phyloP scores from a whole-genome alignment of 2,113 vertebrate genomes.

The Potamarius usumacintae region DNA sequence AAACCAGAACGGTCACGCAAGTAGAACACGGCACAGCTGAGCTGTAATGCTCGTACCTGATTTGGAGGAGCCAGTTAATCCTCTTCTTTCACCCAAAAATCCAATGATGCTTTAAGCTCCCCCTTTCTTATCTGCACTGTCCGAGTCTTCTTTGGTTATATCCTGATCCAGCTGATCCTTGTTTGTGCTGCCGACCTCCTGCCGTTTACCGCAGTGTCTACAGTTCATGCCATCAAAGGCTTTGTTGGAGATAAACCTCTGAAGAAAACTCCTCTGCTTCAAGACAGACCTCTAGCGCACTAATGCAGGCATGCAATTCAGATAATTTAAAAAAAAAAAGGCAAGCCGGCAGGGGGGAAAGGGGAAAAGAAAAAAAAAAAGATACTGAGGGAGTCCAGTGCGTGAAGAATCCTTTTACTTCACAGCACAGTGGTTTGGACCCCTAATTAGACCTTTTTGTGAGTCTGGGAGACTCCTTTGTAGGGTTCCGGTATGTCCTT shows the following conservation, averaged over 20 bases:
- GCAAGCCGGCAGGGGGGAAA: conserved; percentile 12
- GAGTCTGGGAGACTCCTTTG: conserved; percentile 76
- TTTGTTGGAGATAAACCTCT: conserved; percentile 84
- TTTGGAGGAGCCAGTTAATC: conserved; percentile 81
- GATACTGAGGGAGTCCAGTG: conserved; percentile 63
- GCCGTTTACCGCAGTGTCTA: conserved; percentile 73
- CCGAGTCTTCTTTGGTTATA: conserved; percentile 70
- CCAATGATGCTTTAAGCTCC: conserved; percentile 73
- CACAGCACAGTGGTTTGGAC: conserved; percentile 77
- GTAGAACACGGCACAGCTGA: conserved; percentile 67
- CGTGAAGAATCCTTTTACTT: conserved; percentile 76
- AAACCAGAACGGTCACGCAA: conserved; percentile 69
- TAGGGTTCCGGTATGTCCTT: conserved; percentile 74
- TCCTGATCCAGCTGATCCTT: conserved; percentile 77
- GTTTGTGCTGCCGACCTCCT: conserved; percentile 76
- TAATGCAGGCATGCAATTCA: conserved; percentile 60
- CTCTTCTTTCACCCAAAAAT: conserved; percentile 79
- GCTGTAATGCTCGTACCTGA: conserved; percentile 89
- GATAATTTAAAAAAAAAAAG: conserved; percentile 37
- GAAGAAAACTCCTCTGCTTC: conserved; percentile 67
- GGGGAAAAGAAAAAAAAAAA: neutral
- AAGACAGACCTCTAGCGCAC: conserved; percentile 71
- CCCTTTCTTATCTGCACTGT: conserved; percentile 60
- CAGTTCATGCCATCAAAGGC: conserved; percentile 84
- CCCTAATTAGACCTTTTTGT: conserved; percentile 78